Evolutionary conservation across 2,888 invertebrate species (phyloP).

Genomic region (Drosophila phalerata): DNA sequence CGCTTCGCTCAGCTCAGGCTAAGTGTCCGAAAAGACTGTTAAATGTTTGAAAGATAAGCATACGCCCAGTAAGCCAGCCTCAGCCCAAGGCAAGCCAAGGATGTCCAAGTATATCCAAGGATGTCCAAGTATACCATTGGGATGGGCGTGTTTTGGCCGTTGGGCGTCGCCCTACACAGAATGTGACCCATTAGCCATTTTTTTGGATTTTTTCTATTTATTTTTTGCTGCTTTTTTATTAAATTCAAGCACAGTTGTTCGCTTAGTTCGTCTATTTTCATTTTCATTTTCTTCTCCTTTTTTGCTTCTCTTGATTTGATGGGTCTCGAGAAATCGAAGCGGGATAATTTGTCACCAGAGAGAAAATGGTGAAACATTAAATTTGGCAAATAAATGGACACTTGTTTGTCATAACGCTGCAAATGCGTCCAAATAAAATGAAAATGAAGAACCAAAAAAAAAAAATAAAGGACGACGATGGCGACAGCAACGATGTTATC

Average conservation of each 20-base stretch:
- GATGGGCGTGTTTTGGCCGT: conserved; percentile 23
- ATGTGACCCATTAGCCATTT: conserved; percentile 72
- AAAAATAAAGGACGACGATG: conserved; percentile 14
- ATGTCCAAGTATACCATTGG: conserved; percentile 42
- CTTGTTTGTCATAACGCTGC: conserved; percentile 80
- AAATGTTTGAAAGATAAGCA: conserved; percentile 76
- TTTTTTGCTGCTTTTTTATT: conserved; percentile 44
- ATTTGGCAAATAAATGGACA: conserved; percentile 81
- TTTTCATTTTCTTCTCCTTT: conserved; percentile 2
- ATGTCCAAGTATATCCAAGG: neutral
- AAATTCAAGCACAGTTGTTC: conserved; percentile 73
- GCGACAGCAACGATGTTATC: conserved; percentile 57
- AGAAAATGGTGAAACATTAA: conserved; percentile 78
- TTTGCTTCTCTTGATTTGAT: conserved; percentile 42
- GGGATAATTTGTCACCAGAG: conserved; percentile 74
- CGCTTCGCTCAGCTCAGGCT: conserved; percentile 44
- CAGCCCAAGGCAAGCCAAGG: conserved; percentile 19
- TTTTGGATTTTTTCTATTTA: neutral
- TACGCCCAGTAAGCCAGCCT: conserved; percentile 45
- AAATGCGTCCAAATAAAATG: conserved; percentile 75
- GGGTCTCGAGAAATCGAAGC: conserved; percentile 73
- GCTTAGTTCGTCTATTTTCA: conserved; percentile 25
- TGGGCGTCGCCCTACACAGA: conserved; percentile 39
- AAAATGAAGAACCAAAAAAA: conserved; percentile 53
- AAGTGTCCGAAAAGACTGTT: conserved; percentile 48